Base-by-base conservation (phyloP, 2,113 vertebrate species). In the Phasianus colchicus region DNA sequence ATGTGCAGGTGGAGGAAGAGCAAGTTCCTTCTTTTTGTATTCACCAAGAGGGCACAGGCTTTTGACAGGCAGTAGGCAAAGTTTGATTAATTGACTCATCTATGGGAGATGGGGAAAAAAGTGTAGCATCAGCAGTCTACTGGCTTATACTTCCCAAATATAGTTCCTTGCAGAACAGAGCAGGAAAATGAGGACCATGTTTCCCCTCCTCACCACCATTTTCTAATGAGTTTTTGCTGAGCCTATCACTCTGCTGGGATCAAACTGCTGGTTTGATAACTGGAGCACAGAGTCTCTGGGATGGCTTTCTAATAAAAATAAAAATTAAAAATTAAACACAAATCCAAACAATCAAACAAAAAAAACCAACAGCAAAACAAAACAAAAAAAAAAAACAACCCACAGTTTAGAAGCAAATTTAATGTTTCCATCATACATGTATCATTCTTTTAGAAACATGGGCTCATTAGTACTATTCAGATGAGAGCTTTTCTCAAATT, bases 81-180 rank as follows among this genome's bases (percentile, higher is more conserved):
- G 77, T 83, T 92, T 96, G 95, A 97, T 96, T 96, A 96, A 97
- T 94, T 97, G 93, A 95, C 83, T 96, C 96, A 71, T 96, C 85
- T 86, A 55, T 78, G 76, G 36, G 74, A 93, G 87, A 93, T 4
- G 21, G 42, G 42, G 64, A 86, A 95, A 88, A 83, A 96, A 91
- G 54, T 92, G 83, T 82, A 96, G 57, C 69, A 90, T 97, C 96
- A 87, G 81, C 89, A 95, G 34, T 91, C 76, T 96, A 80, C 61
- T 80, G 79, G 6, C 52, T 93, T 87, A 45, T 73, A 75, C 54
- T n/a, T 96, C 89, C 72, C 82, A 81, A 79, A 69, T 86, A 61
- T 17, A 84, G 88, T 58, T 95, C 93, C 88, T 90, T 77, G 85
- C 55, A 67, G 60, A 92, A 86, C 75, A 92, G 70, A 83, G 72